These are phyloP conservation scores for Champsocephalus esox DNA, from an alignment of 2,797 vertebrate species.

Conservation along the genomic window DNA sequence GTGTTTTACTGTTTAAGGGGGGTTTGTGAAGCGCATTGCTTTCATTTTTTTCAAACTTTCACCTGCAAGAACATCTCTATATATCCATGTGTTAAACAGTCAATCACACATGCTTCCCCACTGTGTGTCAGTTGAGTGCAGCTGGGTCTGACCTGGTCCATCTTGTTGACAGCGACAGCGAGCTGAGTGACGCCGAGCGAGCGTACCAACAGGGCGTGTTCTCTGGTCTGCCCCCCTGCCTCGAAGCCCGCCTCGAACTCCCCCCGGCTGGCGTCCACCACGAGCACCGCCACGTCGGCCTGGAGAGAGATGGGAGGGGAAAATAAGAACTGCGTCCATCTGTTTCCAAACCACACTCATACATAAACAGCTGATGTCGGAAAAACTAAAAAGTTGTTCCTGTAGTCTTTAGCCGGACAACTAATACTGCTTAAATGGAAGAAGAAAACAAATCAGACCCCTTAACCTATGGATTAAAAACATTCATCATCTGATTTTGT, in stretches of 20 bases:
- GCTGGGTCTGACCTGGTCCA: slow-evolving; percentile 92
- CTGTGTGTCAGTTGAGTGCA: not conserved
- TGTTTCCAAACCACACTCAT: not conserved
- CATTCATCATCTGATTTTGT: too few species aligned
- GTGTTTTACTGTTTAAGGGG: not conserved
- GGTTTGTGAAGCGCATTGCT: not conserved
- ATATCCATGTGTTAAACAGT: not conserved
- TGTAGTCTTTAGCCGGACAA: too few species aligned
- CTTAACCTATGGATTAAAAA: too few species aligned
- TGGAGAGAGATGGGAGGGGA: slow-evolving; percentile 59
- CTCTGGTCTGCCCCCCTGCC: slow-evolving; percentile 96
- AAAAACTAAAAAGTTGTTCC: too few species aligned
- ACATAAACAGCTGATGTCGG: too few species aligned
- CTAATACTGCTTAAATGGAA: too few species aligned
- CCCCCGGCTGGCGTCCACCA: slow-evolving; percentile 96
- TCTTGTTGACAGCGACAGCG: slow-evolving; percentile 98
- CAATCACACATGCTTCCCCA: not conserved
- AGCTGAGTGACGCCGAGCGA: slow-evolving; percentile 98
- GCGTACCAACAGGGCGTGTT: slow-evolving; percentile 95
- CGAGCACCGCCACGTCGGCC: slow-evolving; percentile 96
- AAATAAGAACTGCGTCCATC: not conserved
- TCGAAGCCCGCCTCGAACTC: slow-evolving; percentile 99
- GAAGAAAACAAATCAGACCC: too few species aligned
- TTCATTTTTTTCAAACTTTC: not conserved
- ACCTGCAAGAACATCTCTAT: not conserved